These are phyloP conservation scores for Stenichneumon culpator DNA, from an alignment of 2,888 invertebrate species.

Conservation along the genomic window DNA sequence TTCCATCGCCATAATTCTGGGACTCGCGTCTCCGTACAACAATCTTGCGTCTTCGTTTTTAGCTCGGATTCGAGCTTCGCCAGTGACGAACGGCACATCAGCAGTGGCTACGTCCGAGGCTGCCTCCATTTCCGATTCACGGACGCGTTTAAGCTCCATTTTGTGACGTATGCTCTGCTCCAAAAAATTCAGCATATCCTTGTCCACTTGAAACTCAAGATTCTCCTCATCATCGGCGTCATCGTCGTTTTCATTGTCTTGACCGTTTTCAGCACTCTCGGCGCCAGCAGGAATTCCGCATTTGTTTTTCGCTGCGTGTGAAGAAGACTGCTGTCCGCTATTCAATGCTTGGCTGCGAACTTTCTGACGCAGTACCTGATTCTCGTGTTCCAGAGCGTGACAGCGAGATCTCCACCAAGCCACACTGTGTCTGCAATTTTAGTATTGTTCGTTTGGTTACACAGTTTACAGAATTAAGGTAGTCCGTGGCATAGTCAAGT, in stretches of 20 bases:
- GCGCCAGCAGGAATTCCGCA: background rate
- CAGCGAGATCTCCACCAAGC: conserved; percentile 83
- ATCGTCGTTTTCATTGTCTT: conserved; percentile 70
- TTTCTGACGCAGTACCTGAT: conserved; percentile 75
- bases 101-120: conserved; percentile 50
- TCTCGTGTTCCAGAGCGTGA: conserved; percentile 81
- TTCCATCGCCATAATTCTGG: conserved; percentile 91
- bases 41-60: conserved; percentile 84
- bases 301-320: conserved; percentile 7
- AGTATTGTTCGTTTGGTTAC: background rate
- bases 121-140: conserved; percentile 68
- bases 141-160: conserved; percentile 82
- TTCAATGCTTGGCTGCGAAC: conserved; percentile 69
- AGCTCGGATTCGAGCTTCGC: conserved; percentile 79
- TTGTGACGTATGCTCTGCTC: conserved; percentile 87
- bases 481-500: no score
- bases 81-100: conserved; percentile 69
- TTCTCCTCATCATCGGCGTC: conserved; percentile 79
- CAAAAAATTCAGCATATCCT: conserved; percentile 89
- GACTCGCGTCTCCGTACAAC: conserved; percentile 89
- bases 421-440: conserved; percentile 78
- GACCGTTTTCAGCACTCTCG: conserved; percentile 39
- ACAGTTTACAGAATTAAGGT: background rate
- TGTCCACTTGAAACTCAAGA: conserved; percentile 87
- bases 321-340: conserved; percentile 32